Evolutionary conservation across 2,113 vertebrate species (phyloP).

Genomic region (Cromileptes altivelis): DNA sequence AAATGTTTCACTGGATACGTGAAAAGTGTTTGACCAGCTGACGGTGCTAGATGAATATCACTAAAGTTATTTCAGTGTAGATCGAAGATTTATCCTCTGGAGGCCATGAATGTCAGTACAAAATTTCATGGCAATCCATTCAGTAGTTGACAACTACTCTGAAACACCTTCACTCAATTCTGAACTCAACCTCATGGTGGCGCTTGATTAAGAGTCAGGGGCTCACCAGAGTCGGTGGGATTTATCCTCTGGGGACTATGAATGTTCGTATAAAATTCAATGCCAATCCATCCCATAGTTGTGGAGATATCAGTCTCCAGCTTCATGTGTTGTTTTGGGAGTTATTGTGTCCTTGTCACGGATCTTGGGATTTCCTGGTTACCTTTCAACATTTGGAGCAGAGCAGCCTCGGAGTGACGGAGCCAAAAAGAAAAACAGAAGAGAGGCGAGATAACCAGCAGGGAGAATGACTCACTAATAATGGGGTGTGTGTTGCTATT

Average conservation of each 20-base stretch:
- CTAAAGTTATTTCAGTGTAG: too few relatives aligned
- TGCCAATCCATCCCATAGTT: neutral
- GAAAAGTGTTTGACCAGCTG: too few relatives aligned
- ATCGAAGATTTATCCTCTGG: neutral
- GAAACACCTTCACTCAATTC: too few relatives aligned
- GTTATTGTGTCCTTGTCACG: neutral
- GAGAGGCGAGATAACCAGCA: slow-evolving; percentile 25
- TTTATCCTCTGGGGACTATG: too few relatives aligned
- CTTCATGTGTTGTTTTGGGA: neutral
- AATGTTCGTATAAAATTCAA: neutral
- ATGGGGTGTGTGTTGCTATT: slow-evolving; percentile 42
- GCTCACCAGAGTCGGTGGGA: too few relatives aligned
- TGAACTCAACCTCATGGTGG: too few relatives aligned
- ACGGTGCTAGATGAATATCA: too few relatives aligned
- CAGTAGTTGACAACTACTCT: neutral
- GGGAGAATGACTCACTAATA: slow-evolving; percentile 45
- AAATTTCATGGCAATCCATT: neutral
- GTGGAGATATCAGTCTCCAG: too few relatives aligned
- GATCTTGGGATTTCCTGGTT: neutral
- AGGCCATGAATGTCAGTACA: neutral
- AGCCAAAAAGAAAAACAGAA: neutral
- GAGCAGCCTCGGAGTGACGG: neutral
- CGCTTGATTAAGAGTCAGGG: too few relatives aligned
- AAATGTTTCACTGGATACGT: too few relatives aligned
- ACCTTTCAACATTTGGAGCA: neutral